These are phyloP conservation scores for Rhadinocentrus ornatus DNA, from an alignment of 2,797 vertebrate genomes.

Conservation along the genomic window DNA sequence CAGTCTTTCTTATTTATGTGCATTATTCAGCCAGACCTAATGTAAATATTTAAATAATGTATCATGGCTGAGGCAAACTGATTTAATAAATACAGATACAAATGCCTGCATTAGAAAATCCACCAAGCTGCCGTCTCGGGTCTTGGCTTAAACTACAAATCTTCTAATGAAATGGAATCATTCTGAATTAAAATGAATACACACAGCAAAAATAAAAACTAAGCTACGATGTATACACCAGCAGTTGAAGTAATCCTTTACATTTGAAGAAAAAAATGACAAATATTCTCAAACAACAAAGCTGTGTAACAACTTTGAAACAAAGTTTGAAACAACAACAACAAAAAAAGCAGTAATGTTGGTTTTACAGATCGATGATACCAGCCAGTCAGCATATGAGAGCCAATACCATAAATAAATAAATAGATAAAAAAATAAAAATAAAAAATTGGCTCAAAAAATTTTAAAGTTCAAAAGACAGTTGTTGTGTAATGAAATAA, in stretches of 20 bases:
- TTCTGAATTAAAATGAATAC: constrained; percentile 30
- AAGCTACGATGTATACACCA: background rate
- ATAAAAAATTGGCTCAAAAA: constrained; percentile 55
- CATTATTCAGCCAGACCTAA: constrained; percentile 18
- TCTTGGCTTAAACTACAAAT: constrained; percentile 39
- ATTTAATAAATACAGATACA: constrained; percentile 52
- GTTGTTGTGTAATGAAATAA: constrained; percentile 52
- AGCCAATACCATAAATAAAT: background rate
- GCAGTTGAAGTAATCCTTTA: constrained; percentile 20
- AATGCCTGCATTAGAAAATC: constrained; percentile 42
- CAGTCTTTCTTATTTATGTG: constrained; percentile 22
- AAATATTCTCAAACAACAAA: constrained; percentile 33
- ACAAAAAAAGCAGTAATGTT: background rate
- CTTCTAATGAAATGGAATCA: constrained; percentile 33
- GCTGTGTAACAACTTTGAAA: constrained; percentile 25
- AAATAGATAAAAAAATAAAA: constrained; percentile 28
- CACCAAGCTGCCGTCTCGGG: constrained; percentile 5
- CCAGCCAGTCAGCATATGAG: constrained; percentile 30
- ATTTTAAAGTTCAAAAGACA: constrained; percentile 57
- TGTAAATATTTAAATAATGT: constrained; percentile 52
- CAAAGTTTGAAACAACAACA: constrained; percentile 19
- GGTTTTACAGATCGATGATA: constrained; percentile 26
- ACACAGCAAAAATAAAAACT: constrained; percentile 39
- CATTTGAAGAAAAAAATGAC: constrained; percentile 13
- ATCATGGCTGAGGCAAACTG: constrained; percentile 43